A percentile compares a stretch with the other conserved stretches of the same genome.
Conservation (phyloP, 2,797 vertebrate species). For the Cichlasoma orientale region DNA sequence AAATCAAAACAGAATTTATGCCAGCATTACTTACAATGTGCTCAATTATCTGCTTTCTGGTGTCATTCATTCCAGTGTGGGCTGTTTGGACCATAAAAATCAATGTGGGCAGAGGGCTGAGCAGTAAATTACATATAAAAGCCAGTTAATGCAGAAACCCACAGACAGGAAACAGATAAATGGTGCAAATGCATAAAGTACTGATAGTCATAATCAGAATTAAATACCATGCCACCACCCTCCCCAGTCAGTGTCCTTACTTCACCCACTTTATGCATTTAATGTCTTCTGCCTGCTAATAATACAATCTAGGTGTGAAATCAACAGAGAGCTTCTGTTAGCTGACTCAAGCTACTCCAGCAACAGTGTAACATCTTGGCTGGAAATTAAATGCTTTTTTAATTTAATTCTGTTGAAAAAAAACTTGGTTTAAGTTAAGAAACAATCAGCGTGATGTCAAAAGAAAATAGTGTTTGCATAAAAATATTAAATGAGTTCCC, state of each 20-base stretch:
- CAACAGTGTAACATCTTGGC: not conserved
- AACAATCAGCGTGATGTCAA: not conserved
- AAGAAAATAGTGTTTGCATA: not conserved
- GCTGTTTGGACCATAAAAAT: constrained; percentile 30
- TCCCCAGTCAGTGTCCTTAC: constrained; percentile 18
- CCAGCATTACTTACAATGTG: constrained; percentile 31
- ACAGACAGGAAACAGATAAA: constrained; percentile 41
- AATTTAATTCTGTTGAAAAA: not conserved
- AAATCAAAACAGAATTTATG: constrained; percentile 16
- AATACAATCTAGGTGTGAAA: constrained; percentile 43
- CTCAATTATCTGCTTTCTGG: constrained; percentile 29
- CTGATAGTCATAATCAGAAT: constrained; percentile 32
- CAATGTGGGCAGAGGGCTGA: constrained; percentile 45
- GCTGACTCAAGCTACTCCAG: not conserved
- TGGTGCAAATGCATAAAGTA: constrained; percentile 39
- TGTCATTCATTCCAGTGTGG: constrained; percentile 33
- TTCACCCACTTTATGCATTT: constrained; percentile 7
- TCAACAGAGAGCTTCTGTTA: constrained; percentile 24
- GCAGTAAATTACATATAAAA: constrained; percentile 42
- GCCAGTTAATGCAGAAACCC: constrained; percentile 25
- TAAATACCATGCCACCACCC: constrained; percentile 11
- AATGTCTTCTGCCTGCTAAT: constrained; percentile 30
- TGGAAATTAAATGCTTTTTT: constrained; percentile 3
- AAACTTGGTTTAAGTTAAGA: not conserved
- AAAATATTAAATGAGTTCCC: not conserved